Evolutionary conservation across 2,113 vertebrate genomes (phyloP).

Genomic region (Scolopax mira): DNA sequence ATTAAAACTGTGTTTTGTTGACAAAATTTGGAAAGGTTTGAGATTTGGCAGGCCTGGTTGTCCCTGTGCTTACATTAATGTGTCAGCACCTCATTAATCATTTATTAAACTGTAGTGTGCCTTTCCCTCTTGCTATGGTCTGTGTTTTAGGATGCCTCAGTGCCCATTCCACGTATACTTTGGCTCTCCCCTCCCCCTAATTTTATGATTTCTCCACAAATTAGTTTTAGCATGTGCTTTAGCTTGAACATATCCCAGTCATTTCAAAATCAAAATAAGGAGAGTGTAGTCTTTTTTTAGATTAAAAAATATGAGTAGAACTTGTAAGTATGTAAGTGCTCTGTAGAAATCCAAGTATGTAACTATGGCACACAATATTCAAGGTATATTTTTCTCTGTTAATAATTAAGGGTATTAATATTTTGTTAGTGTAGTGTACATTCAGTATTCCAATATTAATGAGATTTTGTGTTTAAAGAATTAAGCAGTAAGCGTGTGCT

Average conservation of each 20-base stretch:
- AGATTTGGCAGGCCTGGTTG: slow-evolving; percentile 68
- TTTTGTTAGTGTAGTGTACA: neutral
- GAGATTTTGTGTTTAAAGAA: slow-evolving; percentile 44
- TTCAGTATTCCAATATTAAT: slow-evolving; percentile 17
- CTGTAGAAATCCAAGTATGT: neutral
- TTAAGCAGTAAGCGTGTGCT: neutral
- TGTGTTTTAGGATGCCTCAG: slow-evolving; percentile 61
- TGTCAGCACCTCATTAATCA: slow-evolving; percentile 74
- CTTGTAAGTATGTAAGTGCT: slow-evolving; percentile 28
- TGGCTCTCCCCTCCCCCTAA: slow-evolving; percentile 26
- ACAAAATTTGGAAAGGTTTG: slow-evolving; percentile 71
- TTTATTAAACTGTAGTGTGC: slow-evolving; percentile 60
- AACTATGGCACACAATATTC: neutral
- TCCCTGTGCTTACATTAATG: slow-evolving; percentile 71
- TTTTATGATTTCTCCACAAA: slow-evolving; percentile 64
- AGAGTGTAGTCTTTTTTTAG: slow-evolving; percentile 52
- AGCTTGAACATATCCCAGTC: slow-evolving; percentile 45
- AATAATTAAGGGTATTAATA: slow-evolving; percentile 38
- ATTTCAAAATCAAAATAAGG: slow-evolving; percentile 47
- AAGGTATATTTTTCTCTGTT: neutral
- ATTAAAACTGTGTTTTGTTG: slow-evolving; percentile 75
- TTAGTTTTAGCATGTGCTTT: slow-evolving; percentile 62
- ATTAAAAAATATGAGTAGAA: slow-evolving; percentile 38
- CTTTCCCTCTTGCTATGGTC: slow-evolving; percentile 31
- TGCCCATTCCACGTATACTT: slow-evolving; percentile 22